These are phyloP conservation scores for Sabellastarte sp. DNA, from an alignment of 2,888 invertebrate genomes.

Conservation along the genomic window DNA sequence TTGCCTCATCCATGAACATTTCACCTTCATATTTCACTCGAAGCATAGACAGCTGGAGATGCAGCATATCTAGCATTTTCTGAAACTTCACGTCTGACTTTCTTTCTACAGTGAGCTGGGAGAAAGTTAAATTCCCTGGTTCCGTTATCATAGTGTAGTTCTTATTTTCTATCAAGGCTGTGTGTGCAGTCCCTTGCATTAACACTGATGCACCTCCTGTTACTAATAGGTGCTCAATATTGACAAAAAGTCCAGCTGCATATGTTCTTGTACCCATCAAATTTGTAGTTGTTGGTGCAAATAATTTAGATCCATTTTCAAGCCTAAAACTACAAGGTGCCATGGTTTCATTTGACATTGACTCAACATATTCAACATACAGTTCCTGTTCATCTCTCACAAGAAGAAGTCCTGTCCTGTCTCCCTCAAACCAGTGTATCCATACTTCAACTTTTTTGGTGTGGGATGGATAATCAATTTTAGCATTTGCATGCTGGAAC, in stretches of 20 bases:
- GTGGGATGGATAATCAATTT: constrained; percentile 34
- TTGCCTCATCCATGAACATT: constrained; percentile 36
- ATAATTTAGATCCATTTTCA: constrained; percentile 34
- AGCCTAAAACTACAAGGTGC: constrained; percentile 42
- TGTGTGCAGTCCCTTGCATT: constrained; percentile 36
- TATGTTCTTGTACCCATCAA: constrained; percentile 37
- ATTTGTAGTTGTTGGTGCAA: constrained; percentile 35
- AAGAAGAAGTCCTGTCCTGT: constrained; percentile 39
- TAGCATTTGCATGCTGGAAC: constrained; percentile 36
- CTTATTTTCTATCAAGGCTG: constrained; percentile 38
- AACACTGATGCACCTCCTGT: constrained; percentile 35
- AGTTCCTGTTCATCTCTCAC: constrained; percentile 34
- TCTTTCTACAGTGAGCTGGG: constrained; percentile 33
- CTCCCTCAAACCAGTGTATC: constrained; percentile 38
- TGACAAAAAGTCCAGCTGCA: constrained; percentile 39
- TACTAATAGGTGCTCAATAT: constrained; percentile 33
- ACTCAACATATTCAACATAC: constrained; percentile 40
- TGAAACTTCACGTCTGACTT: constrained; percentile 35
- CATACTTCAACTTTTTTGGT: constrained; percentile 24
- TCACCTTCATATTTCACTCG: constrained; percentile 39
- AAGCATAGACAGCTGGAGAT: constrained; percentile 31
- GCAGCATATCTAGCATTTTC: constrained; percentile 30
- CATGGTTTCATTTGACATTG: constrained; percentile 36
- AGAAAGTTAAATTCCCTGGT: constrained; percentile 39
- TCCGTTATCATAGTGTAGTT: constrained; percentile 35